phyloP scores from a whole-genome alignment of 2,888 invertebrate species.

The Aspidiotus rigidus region DNA sequence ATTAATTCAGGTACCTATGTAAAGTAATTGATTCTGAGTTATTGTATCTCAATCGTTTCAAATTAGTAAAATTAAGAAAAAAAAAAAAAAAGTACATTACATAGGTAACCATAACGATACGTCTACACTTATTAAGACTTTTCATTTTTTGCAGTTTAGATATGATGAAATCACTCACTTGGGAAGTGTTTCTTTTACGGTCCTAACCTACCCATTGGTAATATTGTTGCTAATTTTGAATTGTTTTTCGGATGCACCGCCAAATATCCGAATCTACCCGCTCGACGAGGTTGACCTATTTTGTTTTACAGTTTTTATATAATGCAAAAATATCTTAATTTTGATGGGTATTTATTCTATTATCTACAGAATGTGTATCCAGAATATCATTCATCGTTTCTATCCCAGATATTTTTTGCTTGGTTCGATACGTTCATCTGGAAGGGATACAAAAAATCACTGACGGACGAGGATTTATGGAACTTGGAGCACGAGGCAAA shows the following conservation, averaged over 20 bases:
- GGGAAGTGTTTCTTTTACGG: constrained; percentile 56
- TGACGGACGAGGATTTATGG: constrained; percentile 80
- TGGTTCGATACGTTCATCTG: constrained; percentile 86
- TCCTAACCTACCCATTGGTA: constrained; percentile 67
- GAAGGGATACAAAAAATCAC: constrained; percentile 71
- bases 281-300: constrained; percentile 54
- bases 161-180: constrained; percentile 44
- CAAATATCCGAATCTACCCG: constrained; percentile 59
- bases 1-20: no score
- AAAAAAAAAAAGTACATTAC: no score
- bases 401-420: constrained; percentile 73
- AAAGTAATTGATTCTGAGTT: no score
- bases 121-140: no score
- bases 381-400: constrained; percentile 72
- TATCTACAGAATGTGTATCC: constrained; percentile 73
- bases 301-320: constrained; percentile 1
- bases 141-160: constrained; percentile 39
- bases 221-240: constrained; percentile 63
- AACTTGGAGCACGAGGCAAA: constrained; percentile 75
- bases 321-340: neutral
- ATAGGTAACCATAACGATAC: no score
- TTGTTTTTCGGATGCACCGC: constrained; percentile 67
- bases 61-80: no score
- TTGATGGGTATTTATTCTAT: constrained; percentile 11
- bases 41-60: no score